A percentile compares a stretch with the other conserved stretches of the same genome.
These are phyloP conservation scores for Crotalus viridis DNA, from an alignment of 2,113 vertebrate species.

Conservation along the genomic window DNA sequence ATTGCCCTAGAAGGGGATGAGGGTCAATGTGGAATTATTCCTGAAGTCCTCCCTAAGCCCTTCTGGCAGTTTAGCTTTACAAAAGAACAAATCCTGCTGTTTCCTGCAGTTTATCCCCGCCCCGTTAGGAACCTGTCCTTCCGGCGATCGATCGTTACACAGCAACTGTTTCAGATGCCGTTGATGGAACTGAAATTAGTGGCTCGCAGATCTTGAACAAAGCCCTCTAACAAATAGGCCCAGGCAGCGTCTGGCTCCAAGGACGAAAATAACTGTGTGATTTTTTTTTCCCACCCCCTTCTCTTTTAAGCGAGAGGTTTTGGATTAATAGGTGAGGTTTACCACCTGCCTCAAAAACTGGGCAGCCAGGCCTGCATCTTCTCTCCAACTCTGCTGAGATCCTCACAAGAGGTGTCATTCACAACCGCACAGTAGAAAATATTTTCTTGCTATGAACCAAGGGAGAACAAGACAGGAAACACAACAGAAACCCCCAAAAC, in stretches of 20 bases:
- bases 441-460: too few species aligned
- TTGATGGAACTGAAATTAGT: not conserved
- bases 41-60: too few species aligned
- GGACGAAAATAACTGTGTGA: not conserved
- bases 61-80: not conserved
- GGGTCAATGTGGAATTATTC: too few species aligned
- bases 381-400: not conserved
- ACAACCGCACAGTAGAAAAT: not conserved
- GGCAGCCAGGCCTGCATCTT: not conserved
- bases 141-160: not conserved
- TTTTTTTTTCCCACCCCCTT: not conserved
- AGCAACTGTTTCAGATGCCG: not conserved
- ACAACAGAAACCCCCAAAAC: not conserved
- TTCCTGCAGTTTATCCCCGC: not conserved
- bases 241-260: not conserved
- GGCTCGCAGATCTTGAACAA: not conserved
- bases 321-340: not conserved
- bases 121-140: not conserved
- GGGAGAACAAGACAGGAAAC: too few species aligned
- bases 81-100: not conserved
- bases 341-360: not conserved
- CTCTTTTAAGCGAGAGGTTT: not conserved
- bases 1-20: not conserved
- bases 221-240: not conserved
- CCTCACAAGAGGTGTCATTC: not conserved